A percentile compares a stretch with the other conserved stretches of the same genome.
phyloP scores from a whole-genome alignment of 2,888 invertebrate species.

The Eurytoma adleriae region DNA sequence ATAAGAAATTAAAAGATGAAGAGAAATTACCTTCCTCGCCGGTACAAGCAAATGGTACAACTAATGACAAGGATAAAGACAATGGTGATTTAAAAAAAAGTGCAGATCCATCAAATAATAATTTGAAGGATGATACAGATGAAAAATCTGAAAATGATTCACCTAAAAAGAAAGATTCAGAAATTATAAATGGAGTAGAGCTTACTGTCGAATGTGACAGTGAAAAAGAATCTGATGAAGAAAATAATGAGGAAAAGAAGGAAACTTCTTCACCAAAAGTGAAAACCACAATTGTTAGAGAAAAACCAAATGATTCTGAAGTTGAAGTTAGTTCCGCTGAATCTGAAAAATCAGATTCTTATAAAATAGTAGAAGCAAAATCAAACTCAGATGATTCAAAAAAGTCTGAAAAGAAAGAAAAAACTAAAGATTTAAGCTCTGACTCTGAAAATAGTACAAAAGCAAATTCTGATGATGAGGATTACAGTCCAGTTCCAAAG shows the following conservation, averaged over 20 bases:
- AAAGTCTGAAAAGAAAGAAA: conserved; percentile 56
- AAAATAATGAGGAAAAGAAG: conserved; percentile 63
- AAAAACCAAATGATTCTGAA: conserved; percentile 70
- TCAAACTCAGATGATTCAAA: conserved; percentile 28
- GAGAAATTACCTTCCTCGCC: background rate
- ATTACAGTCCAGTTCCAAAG: conserved; percentile 68
- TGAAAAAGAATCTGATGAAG: conserved; percentile 67
- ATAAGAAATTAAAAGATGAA: conserved; percentile 21
- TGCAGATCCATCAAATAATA: background rate
- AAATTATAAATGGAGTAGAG: conserved; percentile 71
- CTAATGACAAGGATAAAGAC: background rate
- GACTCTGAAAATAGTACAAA: conserved; percentile 67
- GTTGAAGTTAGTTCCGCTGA: conserved; percentile 69
- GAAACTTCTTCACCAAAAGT: conserved; percentile 59
- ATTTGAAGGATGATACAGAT: background rate
- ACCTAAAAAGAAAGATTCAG: conserved; percentile 60
- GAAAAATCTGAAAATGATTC: background rate
- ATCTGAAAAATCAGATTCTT: conserved; percentile 62
- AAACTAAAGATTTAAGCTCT: conserved; percentile 61
- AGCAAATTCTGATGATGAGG: conserved; percentile 68
- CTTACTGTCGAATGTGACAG: conserved; percentile 73
- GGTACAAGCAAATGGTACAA: conserved; percentile 16
- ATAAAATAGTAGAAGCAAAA: conserved; percentile 54
- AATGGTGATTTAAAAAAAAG: background rate
- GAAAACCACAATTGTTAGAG: conserved; percentile 71